Percentiles rank a stretch among this genome's conserved stretches.
Conservation (phyloP, 53 echinoderm and acorn worm genomes). For the Astropecten irregularis region DNA sequence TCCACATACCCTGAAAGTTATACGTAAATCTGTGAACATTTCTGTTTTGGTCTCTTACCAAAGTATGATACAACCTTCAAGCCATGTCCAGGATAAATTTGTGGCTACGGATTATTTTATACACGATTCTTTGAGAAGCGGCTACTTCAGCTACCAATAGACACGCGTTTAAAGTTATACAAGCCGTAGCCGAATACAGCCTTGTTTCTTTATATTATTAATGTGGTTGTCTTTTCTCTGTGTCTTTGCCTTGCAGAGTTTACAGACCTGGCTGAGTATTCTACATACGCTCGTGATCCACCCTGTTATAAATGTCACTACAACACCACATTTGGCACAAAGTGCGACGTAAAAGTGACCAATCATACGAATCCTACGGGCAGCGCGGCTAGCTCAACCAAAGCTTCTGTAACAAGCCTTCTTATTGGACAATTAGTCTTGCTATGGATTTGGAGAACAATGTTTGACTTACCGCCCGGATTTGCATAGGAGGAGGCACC, state of each 20-base stretch:
- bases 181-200: too few species aligned
- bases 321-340: not conserved
- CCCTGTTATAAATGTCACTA: slow-evolving; percentile 37
- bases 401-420: slow-evolving; percentile 49
- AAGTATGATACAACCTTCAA: too few species aligned
- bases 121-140: too few species aligned
- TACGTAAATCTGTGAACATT: too few species aligned
- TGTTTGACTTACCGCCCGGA: slow-evolving; percentile 51
- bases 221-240: not conserved
- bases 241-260: not conserved
- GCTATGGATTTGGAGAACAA: slow-evolving; percentile 42
- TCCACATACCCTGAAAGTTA: too few species aligned
- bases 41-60: too few species aligned
- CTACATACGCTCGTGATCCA: slow-evolving; percentile 30
- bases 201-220: too few species aligned
- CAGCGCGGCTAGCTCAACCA: slow-evolving; percentile 26
- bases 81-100: too few species aligned
- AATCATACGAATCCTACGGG: slow-evolving; percentile 3
- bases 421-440: slow-evolving; percentile 47
- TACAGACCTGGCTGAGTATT: slow-evolving; percentile 16
- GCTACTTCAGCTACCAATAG: too few species aligned
- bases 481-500: slow-evolving; percentile 54
- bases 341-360: slow-evolving; percentile 38
- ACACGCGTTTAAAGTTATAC: too few species aligned
- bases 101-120: too few species aligned